These are phyloP conservation scores for Paramuricea clavata DNA, from an alignment of 92 coral and sea anemone species.

Conservation along the genomic window DNA sequence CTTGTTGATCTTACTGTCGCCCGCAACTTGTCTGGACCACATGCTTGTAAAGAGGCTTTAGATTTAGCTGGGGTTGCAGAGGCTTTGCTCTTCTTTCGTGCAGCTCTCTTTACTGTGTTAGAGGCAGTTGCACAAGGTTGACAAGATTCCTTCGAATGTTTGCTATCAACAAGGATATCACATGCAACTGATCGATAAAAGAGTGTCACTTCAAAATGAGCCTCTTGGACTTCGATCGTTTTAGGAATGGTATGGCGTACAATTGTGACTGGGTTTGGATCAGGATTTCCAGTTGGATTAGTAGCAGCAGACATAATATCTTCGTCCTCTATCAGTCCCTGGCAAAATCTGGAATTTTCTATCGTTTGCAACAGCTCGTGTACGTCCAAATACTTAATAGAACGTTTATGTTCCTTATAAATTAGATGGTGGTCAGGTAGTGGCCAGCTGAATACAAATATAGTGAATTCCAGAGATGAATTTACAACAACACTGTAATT, in stretches of 20 bases:
- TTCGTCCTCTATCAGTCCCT: conserved; percentile 17
- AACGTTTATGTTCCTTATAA: conserved; percentile 20
- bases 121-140: conserved; percentile 6
- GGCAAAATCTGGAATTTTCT: not conserved
- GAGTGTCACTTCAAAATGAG: conserved; percentile 15
- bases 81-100: conserved; percentile 8
- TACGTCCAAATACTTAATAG: conserved; percentile 12
- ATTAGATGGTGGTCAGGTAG: not conserved
- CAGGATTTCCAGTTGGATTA: conserved; percentile 14
- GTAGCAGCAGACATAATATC: conserved; percentile 3
- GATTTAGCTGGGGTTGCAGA: conserved; percentile 7
- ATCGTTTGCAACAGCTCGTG: not conserved
- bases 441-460: conserved; percentile 25
- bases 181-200: conserved; percentile 16
- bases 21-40: conserved; percentile 22
- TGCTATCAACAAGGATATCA: conserved; percentile 17
- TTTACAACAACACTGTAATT: conserved; percentile 4
- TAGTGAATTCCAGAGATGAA: not conserved
- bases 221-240: conserved; percentile 18
- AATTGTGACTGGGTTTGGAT: conserved; percentile 13
- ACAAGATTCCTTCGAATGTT: conserved; percentile 10
- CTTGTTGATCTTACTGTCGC: conserved; percentile 23
- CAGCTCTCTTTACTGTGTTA: conserved; percentile 7
- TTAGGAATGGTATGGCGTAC: conserved; percentile 4
- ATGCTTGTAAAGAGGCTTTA: not conserved